These are phyloP conservation scores for Plectrocnemia conspersa DNA, from an alignment of 1,140 invertebrate species.

Conservation along the genomic window DNA sequence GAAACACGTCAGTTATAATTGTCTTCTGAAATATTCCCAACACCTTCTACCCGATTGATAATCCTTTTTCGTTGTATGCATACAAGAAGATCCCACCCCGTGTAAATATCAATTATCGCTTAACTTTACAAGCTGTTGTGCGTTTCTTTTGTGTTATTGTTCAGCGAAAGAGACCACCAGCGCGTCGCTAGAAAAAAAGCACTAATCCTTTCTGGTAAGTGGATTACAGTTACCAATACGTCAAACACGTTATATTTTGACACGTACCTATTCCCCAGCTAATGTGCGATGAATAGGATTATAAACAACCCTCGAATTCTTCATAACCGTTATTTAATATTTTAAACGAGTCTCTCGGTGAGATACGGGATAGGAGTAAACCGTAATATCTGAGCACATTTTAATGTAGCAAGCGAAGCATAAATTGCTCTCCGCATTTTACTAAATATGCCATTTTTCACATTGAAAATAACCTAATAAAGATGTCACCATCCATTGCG, in stretches of 20 bases:
- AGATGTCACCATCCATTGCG: conserved; percentile 34
- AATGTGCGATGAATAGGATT: conserved; percentile 8
- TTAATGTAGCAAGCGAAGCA: conserved; percentile 28
- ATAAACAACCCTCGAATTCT: conserved; percentile 1
- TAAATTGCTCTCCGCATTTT: conserved; percentile 27
- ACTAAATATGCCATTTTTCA: conserved; percentile 35
- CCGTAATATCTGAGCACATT: conserved; percentile 20
- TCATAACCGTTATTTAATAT: conserved; percentile 6
- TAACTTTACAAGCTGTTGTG: too few species aligned
- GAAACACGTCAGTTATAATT: too few species aligned
- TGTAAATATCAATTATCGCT: too few species aligned
- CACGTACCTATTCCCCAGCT: conserved; percentile 9
- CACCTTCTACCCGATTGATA: too few species aligned
- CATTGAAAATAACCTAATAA: conserved; percentile 37
- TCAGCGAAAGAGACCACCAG: conserved; percentile 12
- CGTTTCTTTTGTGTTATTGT: too few species aligned
- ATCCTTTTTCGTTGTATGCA: too few species aligned
- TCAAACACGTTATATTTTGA: conserved; percentile 29
- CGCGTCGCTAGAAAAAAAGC: neutral
- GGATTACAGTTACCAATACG: conserved; percentile 23
- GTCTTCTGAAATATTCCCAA: too few species aligned
- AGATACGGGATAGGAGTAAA: conserved; percentile 11
- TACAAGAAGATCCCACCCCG: too few species aligned
- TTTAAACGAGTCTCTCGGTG: neutral
- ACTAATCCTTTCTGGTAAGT: conserved; percentile 28